A percentile compares a stretch with the other conserved stretches of the same genome.
These are phyloP conservation scores for Periphyllus acericola DNA, from an alignment of 2,888 invertebrate species.

Conservation along the genomic window DNA sequence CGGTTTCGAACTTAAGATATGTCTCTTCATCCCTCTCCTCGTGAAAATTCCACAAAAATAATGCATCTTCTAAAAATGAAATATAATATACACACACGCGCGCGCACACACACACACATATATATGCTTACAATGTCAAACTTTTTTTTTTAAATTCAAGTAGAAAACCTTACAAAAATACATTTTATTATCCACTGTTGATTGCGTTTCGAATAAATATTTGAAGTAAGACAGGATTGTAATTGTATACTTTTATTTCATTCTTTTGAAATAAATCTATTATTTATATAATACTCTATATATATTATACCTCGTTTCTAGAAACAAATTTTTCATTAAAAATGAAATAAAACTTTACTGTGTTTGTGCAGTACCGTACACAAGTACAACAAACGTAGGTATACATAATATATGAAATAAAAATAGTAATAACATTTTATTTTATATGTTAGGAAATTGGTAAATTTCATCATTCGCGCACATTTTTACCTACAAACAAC, in stretches of 20 bases:
- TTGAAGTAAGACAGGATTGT: neutral
- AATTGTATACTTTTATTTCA: neutral
- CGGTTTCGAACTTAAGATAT: conserved; percentile 4
- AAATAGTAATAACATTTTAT: no score
- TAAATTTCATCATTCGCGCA: neutral
- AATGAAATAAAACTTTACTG: neutral
- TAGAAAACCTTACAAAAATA: neutral
- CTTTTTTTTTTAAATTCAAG: neutral
- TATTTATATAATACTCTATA: neutral
- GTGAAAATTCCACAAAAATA: neutral
- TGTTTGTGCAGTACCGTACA: neutral
- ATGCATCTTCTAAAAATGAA: neutral
- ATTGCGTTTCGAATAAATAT: neutral
- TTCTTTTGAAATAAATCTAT: conserved; percentile 18
- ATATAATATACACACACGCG: neutral
- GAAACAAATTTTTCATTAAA: neutral
- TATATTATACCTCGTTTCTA: neutral
- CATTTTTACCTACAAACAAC: no score
- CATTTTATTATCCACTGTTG: neutral
- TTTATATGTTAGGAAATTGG: neutral
- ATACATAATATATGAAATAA: no score
- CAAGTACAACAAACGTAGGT: neutral
- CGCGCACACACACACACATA: neutral
- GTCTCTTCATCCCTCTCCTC: neutral
- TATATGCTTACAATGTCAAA: neutral